A percentile compares a stretch with the other conserved stretches of the same genome.
Conservation (phyloP, 2,113 vertebrate genomes). For the Origma solitaria region DNA sequence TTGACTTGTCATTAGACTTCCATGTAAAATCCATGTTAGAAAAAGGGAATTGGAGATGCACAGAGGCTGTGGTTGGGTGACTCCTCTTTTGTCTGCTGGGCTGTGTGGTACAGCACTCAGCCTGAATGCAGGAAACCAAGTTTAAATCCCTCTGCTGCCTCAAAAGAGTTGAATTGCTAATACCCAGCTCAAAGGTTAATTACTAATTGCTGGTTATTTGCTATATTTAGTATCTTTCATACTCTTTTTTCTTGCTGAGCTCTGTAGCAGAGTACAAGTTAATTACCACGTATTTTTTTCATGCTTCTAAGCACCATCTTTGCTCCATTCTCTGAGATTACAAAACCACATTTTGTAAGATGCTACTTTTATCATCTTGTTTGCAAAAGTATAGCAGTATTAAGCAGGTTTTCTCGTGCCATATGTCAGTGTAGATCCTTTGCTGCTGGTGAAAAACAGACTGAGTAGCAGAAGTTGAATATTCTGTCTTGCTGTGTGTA, state of each 20-base stretch:
- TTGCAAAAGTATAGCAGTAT: background rate
- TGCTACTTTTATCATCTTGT: background rate
- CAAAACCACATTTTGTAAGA: background rate
- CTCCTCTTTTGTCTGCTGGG: background rate
- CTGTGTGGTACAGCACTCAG: background rate
- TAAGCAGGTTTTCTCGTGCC: background rate
- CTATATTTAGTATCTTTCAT: constrained; percentile 5
- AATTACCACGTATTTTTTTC: background rate
- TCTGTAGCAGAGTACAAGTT: background rate
- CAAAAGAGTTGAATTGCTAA: background rate
- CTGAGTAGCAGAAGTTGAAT: background rate
- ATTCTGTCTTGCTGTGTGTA: background rate
- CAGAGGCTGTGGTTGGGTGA: background rate
- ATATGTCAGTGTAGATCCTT: background rate
- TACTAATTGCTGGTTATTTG: constrained; percentile 33
- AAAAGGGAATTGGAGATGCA: background rate
- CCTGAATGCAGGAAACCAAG: background rate
- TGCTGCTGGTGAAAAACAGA: background rate
- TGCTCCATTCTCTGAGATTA: background rate
- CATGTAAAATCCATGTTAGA: background rate
- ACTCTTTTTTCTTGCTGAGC: background rate
- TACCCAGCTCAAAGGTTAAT: constrained; percentile 43
- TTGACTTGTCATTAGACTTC: background rate
- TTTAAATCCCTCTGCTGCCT: background rate
- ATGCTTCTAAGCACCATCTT: background rate